phyloP scores from a whole-genome alignment of 2,888 invertebrate species.

The Leptopilina syphax region DNA sequence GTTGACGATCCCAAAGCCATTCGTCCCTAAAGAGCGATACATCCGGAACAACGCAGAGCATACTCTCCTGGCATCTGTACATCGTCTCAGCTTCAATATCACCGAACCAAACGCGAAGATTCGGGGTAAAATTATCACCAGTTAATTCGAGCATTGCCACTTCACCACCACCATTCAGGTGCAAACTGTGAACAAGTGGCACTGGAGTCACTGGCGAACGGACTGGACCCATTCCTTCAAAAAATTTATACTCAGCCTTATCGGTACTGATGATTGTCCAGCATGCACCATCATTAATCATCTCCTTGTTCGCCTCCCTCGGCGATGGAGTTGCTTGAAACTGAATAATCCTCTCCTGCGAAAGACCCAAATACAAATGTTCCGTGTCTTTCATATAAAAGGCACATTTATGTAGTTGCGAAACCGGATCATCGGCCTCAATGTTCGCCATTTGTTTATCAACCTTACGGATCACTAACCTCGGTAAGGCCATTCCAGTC shows the following conservation, averaged over 20 bases:
- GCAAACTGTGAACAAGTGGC: conserved; percentile 95
- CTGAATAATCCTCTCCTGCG: conserved; percentile 99
- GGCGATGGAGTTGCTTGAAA: conserved; percentile 99
- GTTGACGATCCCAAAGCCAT: conserved; percentile 95
- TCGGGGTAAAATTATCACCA: conserved; percentile 97
- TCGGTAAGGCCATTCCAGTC: conserved; percentile 98
- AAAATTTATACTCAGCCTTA: conserved; percentile 99
- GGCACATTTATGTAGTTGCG: conserved; percentile 99
- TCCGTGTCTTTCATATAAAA: conserved; percentile 99
- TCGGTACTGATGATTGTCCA: conserved; percentile 99
- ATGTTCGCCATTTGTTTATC: conserved; percentile 99
- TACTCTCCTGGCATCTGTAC: conserved; percentile 95
- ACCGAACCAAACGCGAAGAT: conserved; percentile 98
- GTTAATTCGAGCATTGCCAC: conserved; percentile 98
- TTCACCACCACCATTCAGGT: conserved; percentile 97
- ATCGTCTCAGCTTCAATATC: conserved; percentile 99
- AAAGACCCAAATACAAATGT: conserved; percentile 98
- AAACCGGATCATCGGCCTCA: conserved; percentile 99
- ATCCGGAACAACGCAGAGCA: conserved; percentile 98
- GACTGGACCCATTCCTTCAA: conserved; percentile 99
- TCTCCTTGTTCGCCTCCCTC: conserved; percentile 97
- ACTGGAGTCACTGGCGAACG: conserved; percentile 97
- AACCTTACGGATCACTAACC: conserved; percentile 95
- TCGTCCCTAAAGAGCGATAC: conserved; percentile 97
- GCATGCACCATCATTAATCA: conserved; percentile 99